phyloP scores from a whole-genome alignment of 2,888 invertebrate species.

The Crepidodera aurea region DNA sequence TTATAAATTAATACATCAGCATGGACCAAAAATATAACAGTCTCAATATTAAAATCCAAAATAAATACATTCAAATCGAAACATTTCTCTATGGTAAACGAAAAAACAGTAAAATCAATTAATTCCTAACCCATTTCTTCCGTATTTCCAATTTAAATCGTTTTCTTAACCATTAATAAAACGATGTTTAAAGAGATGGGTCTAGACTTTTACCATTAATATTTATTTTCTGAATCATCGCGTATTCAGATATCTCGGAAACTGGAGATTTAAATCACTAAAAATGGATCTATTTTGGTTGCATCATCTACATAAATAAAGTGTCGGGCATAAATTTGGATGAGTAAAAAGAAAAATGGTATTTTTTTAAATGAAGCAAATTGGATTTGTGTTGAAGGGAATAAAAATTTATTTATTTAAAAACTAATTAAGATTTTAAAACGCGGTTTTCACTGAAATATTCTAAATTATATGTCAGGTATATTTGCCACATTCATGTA shows the following conservation, averaged over 20 bases:
- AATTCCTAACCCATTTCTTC: constrained; percentile 37
- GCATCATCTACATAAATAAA: constrained; percentile 6
- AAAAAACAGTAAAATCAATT: constrained; percentile 5
- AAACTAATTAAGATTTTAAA: no score
- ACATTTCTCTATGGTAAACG: constrained; percentile 14
- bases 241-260: background rate
- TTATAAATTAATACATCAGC: no score
- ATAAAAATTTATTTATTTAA: no score
- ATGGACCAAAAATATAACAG: no score
- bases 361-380: background rate
- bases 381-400: background rate
- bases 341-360: background rate
- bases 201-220: constrained; percentile 25
- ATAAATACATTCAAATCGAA: constrained; percentile 12
- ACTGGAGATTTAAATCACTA: background rate
- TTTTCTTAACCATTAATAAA: constrained; percentile 31
- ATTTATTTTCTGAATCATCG: constrained; percentile 13
- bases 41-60: constrained; percentile 10
- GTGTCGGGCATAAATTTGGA: background rate
- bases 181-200: constrained; percentile 6
- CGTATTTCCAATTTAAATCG: constrained; percentile 36
- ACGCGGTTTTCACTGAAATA: no score
- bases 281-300: constrained; percentile 3
- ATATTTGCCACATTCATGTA: no score
- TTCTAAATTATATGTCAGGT: no score